Conservation (phyloP, 2,888 invertebrate genomes). For the Lutraria lutraria region DNA sequence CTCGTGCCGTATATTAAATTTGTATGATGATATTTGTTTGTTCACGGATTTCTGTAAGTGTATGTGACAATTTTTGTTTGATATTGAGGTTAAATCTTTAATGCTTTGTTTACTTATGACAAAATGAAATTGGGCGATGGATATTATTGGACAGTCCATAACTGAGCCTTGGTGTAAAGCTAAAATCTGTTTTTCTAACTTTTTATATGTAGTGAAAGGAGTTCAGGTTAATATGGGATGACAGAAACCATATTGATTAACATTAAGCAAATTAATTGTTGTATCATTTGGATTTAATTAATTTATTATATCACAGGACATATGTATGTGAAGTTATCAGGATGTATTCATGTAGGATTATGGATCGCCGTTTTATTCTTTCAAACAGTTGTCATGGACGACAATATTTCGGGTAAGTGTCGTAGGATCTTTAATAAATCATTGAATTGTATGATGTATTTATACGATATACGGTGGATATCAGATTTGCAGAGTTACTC, state of each 20-base stretch:
- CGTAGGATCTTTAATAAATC: background rate
- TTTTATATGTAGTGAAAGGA: too few species aligned
- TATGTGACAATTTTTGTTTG: background rate
- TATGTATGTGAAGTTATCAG: background rate
- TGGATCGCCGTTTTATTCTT: background rate
- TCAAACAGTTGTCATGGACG: background rate
- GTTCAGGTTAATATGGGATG: too few species aligned
- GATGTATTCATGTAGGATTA: background rate
- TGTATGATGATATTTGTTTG: background rate
- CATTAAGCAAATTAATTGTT: too few species aligned
- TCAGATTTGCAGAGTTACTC: too few species aligned
- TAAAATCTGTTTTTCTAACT: too few species aligned
- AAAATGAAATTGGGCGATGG: background rate
- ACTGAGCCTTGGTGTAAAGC: too few species aligned
- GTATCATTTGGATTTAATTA: background rate
- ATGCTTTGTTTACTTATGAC: background rate
- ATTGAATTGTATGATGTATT: too few species aligned
- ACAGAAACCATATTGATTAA: too few species aligned
- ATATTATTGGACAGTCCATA: too few species aligned
- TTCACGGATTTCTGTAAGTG: background rate
- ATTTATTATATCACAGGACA: background rate
- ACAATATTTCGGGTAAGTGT: background rate
- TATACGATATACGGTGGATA: too few species aligned
- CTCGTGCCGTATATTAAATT: background rate
- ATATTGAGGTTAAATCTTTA: background rate